A percentile compares a stretch with the other conserved stretches of the same genome.
Evolutionary conservation across 1,140 invertebrate genomes (phyloP).

Genomic region (Meloidogyne chitwoodi): DNA sequence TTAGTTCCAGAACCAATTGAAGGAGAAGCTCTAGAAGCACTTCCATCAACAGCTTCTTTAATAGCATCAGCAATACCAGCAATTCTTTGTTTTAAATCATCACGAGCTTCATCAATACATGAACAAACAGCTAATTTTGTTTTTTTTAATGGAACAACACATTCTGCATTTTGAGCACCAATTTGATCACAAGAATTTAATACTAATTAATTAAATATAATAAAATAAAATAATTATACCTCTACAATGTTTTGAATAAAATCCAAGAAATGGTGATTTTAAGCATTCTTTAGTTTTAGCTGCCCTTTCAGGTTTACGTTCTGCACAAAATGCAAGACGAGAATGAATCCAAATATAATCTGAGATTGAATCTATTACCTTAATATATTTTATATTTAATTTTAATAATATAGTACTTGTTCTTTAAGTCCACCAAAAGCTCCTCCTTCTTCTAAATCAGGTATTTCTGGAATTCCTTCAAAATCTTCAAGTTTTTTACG

Average conservation of each 20-base stretch:
- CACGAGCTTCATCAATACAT: constrained; percentile 58
- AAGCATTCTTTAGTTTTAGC: constrained; percentile 45
- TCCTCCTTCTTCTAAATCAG: constrained; percentile 56
- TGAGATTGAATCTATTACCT: constrained; percentile 59
- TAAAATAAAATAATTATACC: constrained; percentile 8
- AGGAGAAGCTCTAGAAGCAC: constrained; percentile 16
- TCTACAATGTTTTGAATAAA: constrained; percentile 37
- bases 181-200: constrained; percentile 43
- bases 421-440: constrained; percentile 45
- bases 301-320: constrained; percentile 55
- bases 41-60: constrained; percentile 43
- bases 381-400: constrained; percentile 14
- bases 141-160: constrained; percentile 26
- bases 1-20: constrained; percentile 32
- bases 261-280: constrained; percentile 52
- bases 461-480: constrained; percentile 53
- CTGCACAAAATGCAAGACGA: constrained; percentile 57
- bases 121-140: constrained; percentile 51
- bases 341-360: constrained; percentile 58
- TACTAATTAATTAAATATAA: no score
- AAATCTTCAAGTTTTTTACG: constrained; percentile 51
- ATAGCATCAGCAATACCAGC: constrained; percentile 57
- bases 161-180: constrained; percentile 32
- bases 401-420: constrained; percentile 1
- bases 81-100: constrained; percentile 54